These are phyloP conservation scores for Gobio occitaniae DNA, from an alignment of 2,797 vertebrate genomes.

Conservation along the genomic window DNA sequence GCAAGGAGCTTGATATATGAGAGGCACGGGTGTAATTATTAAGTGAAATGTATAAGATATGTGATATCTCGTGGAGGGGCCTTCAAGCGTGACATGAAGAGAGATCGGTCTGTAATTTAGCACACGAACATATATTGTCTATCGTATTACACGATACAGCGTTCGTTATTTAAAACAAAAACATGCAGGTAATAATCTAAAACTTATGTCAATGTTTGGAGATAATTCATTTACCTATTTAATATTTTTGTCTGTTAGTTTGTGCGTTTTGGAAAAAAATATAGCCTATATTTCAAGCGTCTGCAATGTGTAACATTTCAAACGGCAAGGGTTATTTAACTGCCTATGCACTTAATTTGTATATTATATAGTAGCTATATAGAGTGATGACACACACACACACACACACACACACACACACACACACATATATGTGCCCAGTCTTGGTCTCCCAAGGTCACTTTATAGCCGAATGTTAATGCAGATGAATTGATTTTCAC, in stretches of 20 bases:
- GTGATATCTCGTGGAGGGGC: conserved; percentile 56
- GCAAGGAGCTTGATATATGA: conserved; percentile 77
- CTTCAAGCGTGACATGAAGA: conserved; percentile 44
- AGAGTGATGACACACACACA: too few relatives aligned
- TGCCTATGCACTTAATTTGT: background rate
- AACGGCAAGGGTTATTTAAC: background rate
- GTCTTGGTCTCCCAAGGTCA: conserved; percentile 1
- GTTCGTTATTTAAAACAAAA: conserved; percentile 2
- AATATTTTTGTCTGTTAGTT: background rate
- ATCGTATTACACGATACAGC: conserved; percentile 1
- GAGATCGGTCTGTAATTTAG: conserved; percentile 50
- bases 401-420: too few relatives aligned
- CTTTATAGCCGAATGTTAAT: background rate
- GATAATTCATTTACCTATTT: background rate
- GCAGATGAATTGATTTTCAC: background rate
- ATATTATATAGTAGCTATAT: background rate
- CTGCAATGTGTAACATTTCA: background rate
- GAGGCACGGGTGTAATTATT: conserved; percentile 79
- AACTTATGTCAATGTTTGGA: background rate
- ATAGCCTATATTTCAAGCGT: background rate
- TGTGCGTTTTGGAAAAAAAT: background rate
- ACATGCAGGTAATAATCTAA: background rate
- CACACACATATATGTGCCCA: too few relatives aligned
- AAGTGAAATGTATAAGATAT: conserved; percentile 66
- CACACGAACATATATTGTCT: conserved; percentile 40